Evolutionary conservation across 2,888 invertebrate species (phyloP), one percentile per base, ranked within the genome.

Genomic region (Tigriopus californicus): DNA sequence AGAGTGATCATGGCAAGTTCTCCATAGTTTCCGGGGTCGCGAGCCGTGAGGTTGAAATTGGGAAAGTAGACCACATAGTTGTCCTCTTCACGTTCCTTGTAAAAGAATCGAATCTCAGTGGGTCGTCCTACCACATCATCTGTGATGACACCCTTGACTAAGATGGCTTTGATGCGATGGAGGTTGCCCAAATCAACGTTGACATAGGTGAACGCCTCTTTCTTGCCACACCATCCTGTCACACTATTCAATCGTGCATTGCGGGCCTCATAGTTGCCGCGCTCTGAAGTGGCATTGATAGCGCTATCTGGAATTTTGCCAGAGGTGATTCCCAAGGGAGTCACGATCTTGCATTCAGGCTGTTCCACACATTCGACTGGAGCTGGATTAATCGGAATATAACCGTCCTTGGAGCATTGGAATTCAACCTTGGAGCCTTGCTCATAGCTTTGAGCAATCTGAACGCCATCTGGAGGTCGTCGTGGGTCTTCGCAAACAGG

Each of bases 21-120:
- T 59, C 94, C 94, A 68, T 92, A 95, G 71, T 94, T 88, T 67
- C 90, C 90, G n/a, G 91, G 90, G 70, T 91, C 90, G 66, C 90
- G 77, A 82, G 89, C 89, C 0, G 91, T 91, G 52, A 91, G 72
- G 70, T 91, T 92, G 70, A 91, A 91, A 69, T 94, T 94, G 53
- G 94, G 92, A 77, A 91, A 94, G 68, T 94, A 94, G 0, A 94
- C 91, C 3, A 94, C 91, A 68, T 91, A 94, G 69, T 92, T 92
- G 68, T 92, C 92, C 66, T 78, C 82, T 72, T 90, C 91, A 22
- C 87, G 80, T 74, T 89, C 87, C 71, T 95, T 95, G 72, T 94
- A 94, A 77, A 95, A 95, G 73, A 95, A 90, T 64, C 94, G 79
- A 62, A 95, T 89, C 75, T 94, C 92, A 0, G 92, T 94, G 1